These are phyloP conservation scores for Mus pahari DNA, from an alignment of 2,113 vertebrate genomes.

Conservation along the genomic window DNA sequence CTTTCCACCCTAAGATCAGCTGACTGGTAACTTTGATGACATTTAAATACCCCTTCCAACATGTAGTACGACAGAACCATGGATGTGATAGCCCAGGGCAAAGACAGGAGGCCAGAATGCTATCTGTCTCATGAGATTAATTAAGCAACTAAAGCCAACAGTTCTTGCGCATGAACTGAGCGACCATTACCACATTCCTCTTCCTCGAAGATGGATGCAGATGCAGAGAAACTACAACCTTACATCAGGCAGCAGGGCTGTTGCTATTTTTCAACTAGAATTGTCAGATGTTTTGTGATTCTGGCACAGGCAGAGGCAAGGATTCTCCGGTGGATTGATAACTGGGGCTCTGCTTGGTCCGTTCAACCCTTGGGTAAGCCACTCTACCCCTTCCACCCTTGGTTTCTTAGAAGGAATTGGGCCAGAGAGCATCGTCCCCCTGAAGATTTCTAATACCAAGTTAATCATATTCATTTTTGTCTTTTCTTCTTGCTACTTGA, in stretches of 20 bases:
- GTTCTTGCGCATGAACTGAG: background rate
- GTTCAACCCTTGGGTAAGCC: background rate
- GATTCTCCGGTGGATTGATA: background rate
- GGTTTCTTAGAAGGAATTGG: background rate
- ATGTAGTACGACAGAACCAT: background rate
- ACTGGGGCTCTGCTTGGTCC: background rate
- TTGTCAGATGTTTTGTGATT: background rate
- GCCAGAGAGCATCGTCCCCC: background rate
- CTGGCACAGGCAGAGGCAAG: accelerated
- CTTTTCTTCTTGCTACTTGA: constrained; percentile 51
- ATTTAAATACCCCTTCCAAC: background rate
- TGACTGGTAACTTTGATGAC: background rate
- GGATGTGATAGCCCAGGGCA: background rate
- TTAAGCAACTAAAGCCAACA: background rate
- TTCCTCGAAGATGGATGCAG: background rate
- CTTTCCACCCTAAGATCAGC: background rate
- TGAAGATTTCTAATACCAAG: background rate
- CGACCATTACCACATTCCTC: background rate
- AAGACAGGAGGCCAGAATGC: background rate
- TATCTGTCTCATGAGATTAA: background rate
- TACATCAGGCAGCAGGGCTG: background rate
- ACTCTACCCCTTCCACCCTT: background rate
- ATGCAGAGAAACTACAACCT: background rate
- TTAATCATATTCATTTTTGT: constrained; percentile 19
- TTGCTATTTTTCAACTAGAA: background rate